Evolutionary conservation across 1,140 invertebrate species (phyloP).

Genomic region (Platyscapa corneri): DNA sequence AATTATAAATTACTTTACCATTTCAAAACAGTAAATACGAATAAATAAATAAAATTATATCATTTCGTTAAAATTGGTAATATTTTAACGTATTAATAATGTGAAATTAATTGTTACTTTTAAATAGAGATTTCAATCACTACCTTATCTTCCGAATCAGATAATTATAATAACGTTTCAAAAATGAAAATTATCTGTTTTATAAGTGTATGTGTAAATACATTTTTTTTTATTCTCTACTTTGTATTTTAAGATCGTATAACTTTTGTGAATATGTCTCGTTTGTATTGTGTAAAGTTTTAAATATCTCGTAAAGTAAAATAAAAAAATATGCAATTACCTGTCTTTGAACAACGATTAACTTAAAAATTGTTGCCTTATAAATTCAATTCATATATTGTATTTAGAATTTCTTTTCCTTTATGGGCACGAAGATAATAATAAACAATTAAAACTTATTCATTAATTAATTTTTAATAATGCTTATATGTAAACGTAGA

Average conservation of each 20-base stretch:
- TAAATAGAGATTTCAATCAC: no score
- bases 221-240: no score
- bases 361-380: constrained; percentile 3
- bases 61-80: no score
- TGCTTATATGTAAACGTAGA: no score
- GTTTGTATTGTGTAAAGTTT: background rate
- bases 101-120: no score
- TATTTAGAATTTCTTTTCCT: background rate
- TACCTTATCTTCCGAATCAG: background rate
- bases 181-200: background rate
- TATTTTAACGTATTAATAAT: no score
- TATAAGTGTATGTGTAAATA: no score
- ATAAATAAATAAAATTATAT: no score
- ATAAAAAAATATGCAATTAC: constrained; percentile 1
- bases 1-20: no score
- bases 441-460: background rate
- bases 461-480: background rate
- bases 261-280: background rate
- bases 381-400: no score
- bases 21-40: no score
- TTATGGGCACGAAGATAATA: background rate
- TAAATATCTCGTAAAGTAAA: background rate
- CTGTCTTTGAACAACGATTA: background rate
- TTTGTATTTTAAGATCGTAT: background rate
- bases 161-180: background rate